A percentile compares a stretch with the other conserved stretches of the same genome.
Evolutionary conservation across 2,113 vertebrate genomes (phyloP).

Genomic region (Gallinago jamesoni): DNA sequence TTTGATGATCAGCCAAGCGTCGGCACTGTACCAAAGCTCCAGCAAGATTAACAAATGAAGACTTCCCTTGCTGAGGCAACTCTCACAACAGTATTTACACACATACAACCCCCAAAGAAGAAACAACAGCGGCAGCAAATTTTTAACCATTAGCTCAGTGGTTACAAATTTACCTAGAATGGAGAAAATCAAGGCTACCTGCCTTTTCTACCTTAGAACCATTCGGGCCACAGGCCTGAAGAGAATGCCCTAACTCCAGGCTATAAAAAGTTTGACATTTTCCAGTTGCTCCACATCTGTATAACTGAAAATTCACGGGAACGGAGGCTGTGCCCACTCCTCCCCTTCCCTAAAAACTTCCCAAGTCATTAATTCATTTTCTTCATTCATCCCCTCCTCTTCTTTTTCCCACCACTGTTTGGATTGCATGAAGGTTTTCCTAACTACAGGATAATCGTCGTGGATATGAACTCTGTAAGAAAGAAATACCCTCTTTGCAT

Average conservation of each 20-base stretch:
- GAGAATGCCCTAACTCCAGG: not conserved
- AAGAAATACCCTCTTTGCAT: not conserved
- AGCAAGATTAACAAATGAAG: not conserved
- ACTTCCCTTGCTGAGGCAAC: not conserved
- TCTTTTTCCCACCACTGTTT: not conserved
- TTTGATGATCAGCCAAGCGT: not conserved
- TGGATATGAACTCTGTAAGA: not conserved
- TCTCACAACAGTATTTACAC: not conserved
- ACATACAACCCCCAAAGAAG: not conserved
- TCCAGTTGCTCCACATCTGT: not conserved
- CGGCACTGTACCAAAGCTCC: not conserved
- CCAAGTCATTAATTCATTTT: not conserved
- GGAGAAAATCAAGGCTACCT: not conserved
- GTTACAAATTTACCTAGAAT: not conserved
- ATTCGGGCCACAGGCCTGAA: not conserved
- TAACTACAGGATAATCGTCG: not conserved
- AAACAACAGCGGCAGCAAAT: not conserved
- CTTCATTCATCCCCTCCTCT: fast-evolving
- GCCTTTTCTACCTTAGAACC: not conserved
- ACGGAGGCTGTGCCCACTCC: not conserved
- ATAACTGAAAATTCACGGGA: not conserved
- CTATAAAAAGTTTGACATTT: not conserved
- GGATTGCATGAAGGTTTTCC: not conserved
- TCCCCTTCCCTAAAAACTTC: not conserved
- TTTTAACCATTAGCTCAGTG: not conserved